Conservation (phyloP, 2,888 invertebrate species). For the Panzeria rudis region DNA sequence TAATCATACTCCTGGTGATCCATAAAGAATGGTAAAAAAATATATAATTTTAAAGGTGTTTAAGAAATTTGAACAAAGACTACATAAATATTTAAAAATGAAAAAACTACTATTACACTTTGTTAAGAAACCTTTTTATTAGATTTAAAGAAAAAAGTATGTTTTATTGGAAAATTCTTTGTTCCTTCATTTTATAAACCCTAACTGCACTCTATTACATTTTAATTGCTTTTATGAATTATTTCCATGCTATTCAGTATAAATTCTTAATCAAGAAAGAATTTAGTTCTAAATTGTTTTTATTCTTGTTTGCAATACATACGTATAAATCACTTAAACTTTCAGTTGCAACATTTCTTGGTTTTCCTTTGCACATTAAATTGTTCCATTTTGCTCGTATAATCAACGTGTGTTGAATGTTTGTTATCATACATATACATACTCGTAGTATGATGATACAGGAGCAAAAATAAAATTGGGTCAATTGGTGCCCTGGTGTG, state of each 20-base stretch:
- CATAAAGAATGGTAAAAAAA: no score
- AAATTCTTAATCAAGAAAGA: constrained; percentile 40
- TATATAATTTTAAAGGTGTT: no score
- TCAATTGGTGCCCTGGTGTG: constrained; percentile 68
- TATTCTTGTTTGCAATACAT: background rate
- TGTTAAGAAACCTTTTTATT: background rate
- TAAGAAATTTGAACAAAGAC: no score
- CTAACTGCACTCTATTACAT: constrained; percentile 30
- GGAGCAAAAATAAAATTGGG: constrained; percentile 59
- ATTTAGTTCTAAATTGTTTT: background rate
- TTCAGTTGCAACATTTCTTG: constrained; percentile 9
- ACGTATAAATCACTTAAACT: constrained; percentile 48
- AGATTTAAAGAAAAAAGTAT: background rate
- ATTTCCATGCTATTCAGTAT: constrained; percentile 49
- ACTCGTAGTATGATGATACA: background rate
- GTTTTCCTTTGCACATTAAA: constrained; percentile 30
- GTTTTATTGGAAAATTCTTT: background rate
- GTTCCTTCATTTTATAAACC: constrained; percentile 9
- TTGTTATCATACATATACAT: background rate
- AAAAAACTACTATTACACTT: no score
- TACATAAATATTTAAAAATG: no score
- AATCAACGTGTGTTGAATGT: background rate
- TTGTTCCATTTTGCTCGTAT: background rate
- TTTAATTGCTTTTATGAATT: constrained; percentile 67
- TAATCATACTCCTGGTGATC: no score